Conservation (phyloP, 2,888 invertebrate species). For the Helobdella robusta region DNA sequence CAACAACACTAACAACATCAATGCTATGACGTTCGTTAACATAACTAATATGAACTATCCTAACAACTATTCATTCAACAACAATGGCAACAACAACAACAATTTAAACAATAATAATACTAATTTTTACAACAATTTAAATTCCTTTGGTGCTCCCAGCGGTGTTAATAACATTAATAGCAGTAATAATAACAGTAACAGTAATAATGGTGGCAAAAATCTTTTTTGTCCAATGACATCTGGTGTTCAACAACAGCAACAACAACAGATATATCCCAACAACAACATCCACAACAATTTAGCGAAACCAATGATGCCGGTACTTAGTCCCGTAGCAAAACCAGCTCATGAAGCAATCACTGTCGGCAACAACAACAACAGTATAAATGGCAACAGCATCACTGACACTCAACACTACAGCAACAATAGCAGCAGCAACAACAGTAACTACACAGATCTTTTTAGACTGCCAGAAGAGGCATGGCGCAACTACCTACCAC, state of each 20-base stretch:
- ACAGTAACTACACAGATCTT: constrained; percentile 5
- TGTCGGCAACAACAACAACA: constrained; percentile 3
- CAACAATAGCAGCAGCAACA: neutral
- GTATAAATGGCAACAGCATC: neutral
- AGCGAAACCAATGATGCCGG: neutral
- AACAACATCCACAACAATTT: constrained; percentile 7
- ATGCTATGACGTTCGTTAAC: too few species aligned
- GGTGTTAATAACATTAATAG: too few species aligned
- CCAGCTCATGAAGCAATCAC: neutral
- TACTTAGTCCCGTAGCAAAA: too few species aligned
- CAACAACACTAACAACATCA: too few species aligned
- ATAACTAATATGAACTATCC: too few species aligned
- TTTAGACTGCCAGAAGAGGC: constrained; percentile 21
- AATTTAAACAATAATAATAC: neutral
- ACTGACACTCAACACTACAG: neutral
- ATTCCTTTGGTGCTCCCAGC: neutral
- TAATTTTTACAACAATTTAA: neutral
- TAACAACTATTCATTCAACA: too few species aligned
- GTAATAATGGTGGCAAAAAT: too few species aligned
- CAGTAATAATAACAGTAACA: neutral
- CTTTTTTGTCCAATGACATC: too few species aligned
- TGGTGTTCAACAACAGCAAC: neutral
- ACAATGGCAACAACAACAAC: neutral
- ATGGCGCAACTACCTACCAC: constrained; percentile 19
- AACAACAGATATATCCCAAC: constrained; percentile 7